These are phyloP conservation scores for Melanotaenia boesemani DNA, from an alignment of 2,797 vertebrate genomes.

Conservation along the genomic window DNA sequence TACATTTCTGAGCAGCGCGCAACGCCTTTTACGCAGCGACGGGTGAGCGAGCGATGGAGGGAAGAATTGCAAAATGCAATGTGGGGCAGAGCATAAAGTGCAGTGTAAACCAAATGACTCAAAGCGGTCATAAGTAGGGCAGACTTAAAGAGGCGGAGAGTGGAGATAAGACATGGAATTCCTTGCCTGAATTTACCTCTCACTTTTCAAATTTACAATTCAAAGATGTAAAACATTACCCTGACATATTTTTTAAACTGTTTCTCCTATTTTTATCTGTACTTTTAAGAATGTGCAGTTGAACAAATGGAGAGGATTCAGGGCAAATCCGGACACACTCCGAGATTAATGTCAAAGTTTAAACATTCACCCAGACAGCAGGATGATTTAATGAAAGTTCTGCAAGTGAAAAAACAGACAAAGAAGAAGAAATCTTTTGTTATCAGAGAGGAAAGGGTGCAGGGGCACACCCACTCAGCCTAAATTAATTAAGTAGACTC, in stretches of 20 bases:
- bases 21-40: conserved; percentile 55
- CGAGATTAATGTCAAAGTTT: background rate
- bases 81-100: conserved; percentile 57
- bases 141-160: conserved; percentile 69
- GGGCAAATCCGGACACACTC: background rate
- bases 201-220: background rate
- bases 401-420: background rate
- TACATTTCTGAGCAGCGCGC: conserved; percentile 63
- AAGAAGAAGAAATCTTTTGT: background rate
- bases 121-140: conserved; percentile 51
- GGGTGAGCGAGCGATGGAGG: background rate
- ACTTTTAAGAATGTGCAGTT: background rate
- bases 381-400: conserved; percentile 12
- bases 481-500: conserved; percentile 11
- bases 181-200: background rate
- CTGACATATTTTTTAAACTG: background rate
- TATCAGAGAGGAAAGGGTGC: conserved; percentile 28
- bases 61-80: conserved; percentile 42
- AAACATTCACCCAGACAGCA: conserved; percentile 7
- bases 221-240: background rate
- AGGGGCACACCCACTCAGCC: conserved; percentile 51
- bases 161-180: conserved; percentile 18
- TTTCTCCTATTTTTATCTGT: background rate
- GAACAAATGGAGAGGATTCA: background rate
- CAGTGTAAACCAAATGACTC: conserved; percentile 36